phyloP scores from a whole-genome alignment of 2,888 invertebrate species.

The Pyrochroa serraticornis region DNA sequence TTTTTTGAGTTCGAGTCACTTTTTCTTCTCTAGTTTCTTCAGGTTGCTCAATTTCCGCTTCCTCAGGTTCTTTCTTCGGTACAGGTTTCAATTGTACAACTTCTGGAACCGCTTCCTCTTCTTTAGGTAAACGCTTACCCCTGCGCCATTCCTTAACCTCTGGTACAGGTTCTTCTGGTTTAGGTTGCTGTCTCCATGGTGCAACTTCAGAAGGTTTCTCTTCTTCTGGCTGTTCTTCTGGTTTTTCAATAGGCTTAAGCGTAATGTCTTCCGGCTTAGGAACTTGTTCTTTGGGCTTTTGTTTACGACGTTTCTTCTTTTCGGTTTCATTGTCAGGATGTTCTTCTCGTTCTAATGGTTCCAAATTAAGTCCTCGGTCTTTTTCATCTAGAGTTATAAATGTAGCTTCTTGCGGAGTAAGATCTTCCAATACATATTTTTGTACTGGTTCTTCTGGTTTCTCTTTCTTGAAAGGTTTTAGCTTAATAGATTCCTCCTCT shows the following conservation, averaged over 20 bases:
- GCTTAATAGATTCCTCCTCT: conserved; percentile 55
- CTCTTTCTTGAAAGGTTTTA: conserved; percentile 53
- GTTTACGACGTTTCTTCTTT: conserved; percentile 33
- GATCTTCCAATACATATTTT: conserved; percentile 55
- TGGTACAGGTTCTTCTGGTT: conserved; percentile 34
- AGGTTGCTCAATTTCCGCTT: conserved; percentile 32
- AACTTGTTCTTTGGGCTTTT: conserved; percentile 41
- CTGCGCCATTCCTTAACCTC: conserved; percentile 33
- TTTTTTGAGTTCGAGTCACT: conserved; percentile 14
- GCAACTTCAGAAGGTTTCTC: conserved; percentile 5
- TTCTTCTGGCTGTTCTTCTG: conserved; percentile 25
- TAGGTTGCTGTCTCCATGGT: conserved; percentile 28
- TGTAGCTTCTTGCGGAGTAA: conserved; percentile 41
- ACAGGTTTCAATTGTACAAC: conserved; percentile 37
- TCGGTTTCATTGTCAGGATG: conserved; percentile 49
- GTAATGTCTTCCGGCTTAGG: conserved; percentile 52
- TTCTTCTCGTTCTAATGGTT: conserved; percentile 50
- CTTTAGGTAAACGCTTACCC: conserved; percentile 30
- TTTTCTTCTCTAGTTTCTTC: conserved; percentile 19
- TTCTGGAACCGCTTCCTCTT: conserved; percentile 34
- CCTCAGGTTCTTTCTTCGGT: conserved; percentile 31
- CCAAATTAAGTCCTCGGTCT: conserved; percentile 41
- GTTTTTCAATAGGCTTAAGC: conserved; percentile 35
- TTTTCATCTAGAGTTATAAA: conserved; percentile 45
- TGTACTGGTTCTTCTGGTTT: conserved; percentile 47